Percentiles rank a stretch among this genome's conserved stretches.
Evolutionary conservation across 2,113 vertebrate genomes (phyloP).

Genomic region (Aptenodytes patagonicus): DNA sequence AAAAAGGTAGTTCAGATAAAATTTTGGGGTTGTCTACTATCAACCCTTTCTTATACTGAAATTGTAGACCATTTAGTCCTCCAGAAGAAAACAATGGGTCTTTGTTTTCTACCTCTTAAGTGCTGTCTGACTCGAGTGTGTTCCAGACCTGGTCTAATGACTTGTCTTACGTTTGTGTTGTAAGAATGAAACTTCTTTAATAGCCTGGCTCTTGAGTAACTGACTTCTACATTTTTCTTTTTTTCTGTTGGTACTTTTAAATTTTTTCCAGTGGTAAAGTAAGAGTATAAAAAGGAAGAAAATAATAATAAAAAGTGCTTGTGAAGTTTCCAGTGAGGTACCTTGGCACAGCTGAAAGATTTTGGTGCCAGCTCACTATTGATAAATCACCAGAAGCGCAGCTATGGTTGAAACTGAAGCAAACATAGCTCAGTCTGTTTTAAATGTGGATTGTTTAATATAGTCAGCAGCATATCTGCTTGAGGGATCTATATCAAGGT

Average conservation of each 20-base stretch:
- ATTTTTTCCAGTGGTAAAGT: neutral
- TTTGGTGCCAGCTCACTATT: neutral
- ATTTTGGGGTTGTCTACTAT: neutral
- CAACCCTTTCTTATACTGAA: neutral
- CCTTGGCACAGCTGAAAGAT: neutral
- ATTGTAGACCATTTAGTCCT: neutral
- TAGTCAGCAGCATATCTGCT: neutral
- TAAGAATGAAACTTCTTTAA: neutral
- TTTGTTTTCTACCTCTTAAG: neutral
- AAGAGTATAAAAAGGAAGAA: neutral
- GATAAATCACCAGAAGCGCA: neutral
- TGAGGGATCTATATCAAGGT: neutral
- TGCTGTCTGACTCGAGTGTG: accelerated
- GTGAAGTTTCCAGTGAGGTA: neutral
- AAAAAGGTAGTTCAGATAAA: neutral
- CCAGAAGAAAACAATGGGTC: neutral
- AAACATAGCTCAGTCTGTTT: neutral
- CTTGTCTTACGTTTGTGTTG: neutral
- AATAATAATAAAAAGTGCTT: neutral
- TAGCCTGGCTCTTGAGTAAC: neutral
- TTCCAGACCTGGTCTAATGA: neutral
- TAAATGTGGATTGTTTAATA: neutral
- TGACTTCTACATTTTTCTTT: neutral
- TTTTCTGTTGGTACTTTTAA: neutral
- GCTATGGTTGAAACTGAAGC: neutral